Evolutionary conservation across 2,888 invertebrate genomes (phyloP).

Genomic region (Physocephala rufipes): DNA sequence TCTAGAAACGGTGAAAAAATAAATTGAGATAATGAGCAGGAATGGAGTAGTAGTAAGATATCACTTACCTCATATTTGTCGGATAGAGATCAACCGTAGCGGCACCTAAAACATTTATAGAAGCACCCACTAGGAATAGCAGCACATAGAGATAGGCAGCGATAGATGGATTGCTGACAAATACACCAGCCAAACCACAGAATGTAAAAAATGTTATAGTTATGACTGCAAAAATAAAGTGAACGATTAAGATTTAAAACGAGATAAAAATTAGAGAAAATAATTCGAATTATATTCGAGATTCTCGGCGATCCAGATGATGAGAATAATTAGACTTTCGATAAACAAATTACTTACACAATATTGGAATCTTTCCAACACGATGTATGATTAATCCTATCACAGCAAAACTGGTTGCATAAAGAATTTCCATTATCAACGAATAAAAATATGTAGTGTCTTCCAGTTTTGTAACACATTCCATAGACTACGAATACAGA

Average conservation of each 20-base stretch:
- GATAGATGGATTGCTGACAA: slow-evolving; percentile 49
- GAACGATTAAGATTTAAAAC: neutral
- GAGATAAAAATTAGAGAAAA: neutral
- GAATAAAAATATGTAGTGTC: slow-evolving; percentile 54
- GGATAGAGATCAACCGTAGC: slow-evolving; percentile 60
- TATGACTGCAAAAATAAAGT: slow-evolving; percentile 44
- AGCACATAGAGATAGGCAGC: slow-evolving; percentile 54
- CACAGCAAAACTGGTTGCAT: slow-evolving; percentile 53
- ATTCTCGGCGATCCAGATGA: neutral
- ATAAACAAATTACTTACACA: slow-evolving; percentile 48
- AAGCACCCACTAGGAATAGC: slow-evolving; percentile 51
- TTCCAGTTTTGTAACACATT: slow-evolving; percentile 53
- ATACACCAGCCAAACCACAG: slow-evolving; percentile 50
- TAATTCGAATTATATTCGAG: too few relatives aligned
- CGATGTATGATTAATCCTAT: slow-evolving; percentile 57
- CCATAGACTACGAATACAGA: slow-evolving; percentile 41
- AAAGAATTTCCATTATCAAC: slow-evolving; percentile 54
- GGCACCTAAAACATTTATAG: slow-evolving; percentile 56
- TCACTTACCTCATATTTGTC: slow-evolving; percentile 56
- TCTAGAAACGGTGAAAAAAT: slow-evolving; percentile 49
- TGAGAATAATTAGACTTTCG: neutral
- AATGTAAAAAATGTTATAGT: slow-evolving; percentile 49
- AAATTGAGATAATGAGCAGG: neutral
- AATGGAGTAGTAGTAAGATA: neutral
- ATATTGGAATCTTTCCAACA: slow-evolving; percentile 55